Percentiles rank a stretch among this genome's conserved stretches.
Evolutionary conservation across 2,113 vertebrate genomes (phyloP).

Genomic region (Numenius arquata): DNA sequence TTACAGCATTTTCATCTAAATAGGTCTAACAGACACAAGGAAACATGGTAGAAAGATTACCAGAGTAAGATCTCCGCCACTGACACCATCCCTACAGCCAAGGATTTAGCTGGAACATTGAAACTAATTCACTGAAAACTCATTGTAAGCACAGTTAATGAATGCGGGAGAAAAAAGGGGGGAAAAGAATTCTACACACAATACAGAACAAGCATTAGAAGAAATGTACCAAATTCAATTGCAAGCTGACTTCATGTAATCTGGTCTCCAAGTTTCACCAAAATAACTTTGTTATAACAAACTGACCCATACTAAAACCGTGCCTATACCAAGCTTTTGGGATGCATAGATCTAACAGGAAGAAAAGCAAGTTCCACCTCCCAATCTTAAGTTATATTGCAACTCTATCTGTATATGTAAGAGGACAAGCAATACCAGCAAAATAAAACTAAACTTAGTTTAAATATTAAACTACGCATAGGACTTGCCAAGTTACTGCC

Average conservation of each 20-base stretch:
- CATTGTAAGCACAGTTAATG: neutral
- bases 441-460: neutral
- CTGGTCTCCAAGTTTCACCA: neutral
- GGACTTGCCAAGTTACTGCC: neutral
- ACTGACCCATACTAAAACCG: neutral
- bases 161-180: neutral
- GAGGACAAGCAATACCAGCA: neutral
- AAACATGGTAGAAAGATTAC: neutral
- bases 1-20: neutral
- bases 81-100: neutral
- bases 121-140: neutral
- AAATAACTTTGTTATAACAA: neutral
- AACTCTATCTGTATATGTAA: fast-evolving
- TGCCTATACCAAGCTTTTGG: neutral
- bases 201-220: neutral
- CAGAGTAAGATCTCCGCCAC: neutral
- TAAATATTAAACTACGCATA: neutral
- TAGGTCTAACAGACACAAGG: neutral
- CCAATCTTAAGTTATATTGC: neutral
- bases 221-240: neutral
- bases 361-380: neutral
- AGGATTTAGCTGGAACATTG: neutral
- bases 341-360: neutral
- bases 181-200: neutral
- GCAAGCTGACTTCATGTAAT: neutral